Percentiles rank a stretch among this genome's conserved stretches.
Evolutionary conservation across 2,888 invertebrate genomes (phyloP).

Genomic region (Leptinotarsa haldemani): DNA sequence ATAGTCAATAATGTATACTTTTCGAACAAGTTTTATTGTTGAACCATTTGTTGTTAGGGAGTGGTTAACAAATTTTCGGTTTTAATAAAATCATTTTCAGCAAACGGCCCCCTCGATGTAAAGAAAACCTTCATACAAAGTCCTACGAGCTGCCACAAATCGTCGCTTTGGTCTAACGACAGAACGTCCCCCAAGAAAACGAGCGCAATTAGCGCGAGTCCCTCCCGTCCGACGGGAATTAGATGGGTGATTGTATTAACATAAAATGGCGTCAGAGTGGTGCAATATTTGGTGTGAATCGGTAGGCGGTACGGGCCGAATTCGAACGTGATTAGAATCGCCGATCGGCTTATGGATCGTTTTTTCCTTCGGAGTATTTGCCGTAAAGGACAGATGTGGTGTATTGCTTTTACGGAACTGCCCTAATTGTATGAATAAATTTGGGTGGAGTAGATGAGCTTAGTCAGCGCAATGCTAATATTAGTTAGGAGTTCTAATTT

Average conservation of each 20-base stretch:
- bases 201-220: constrained; percentile 50
- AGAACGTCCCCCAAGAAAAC: constrained; percentile 33
- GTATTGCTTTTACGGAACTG: background rate
- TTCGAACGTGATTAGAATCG: constrained; percentile 35
- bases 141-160: background rate
- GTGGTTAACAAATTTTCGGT: no score
- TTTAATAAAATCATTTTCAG: no score
- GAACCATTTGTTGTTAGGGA: no score
- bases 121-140: background rate
- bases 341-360: constrained; percentile 6
- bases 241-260: constrained; percentile 55
- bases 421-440: background rate
- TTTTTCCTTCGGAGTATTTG: constrained; percentile 20
- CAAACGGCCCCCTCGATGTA: no score
- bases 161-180: background rate
- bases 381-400: constrained; percentile 12
- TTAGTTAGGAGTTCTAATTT: background rate
- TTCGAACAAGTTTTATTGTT: no score
- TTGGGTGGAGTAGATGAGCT: background rate
- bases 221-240: constrained; percentile 40
- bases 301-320: constrained; percentile 38
- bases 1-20: no score
- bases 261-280: constrained; percentile 50
- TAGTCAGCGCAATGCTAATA: constrained; percentile 10
- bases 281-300: constrained; percentile 50